A percentile compares a stretch with the other conserved stretches of the same genome.
phyloP scores from a whole-genome alignment of 2,888 invertebrate genomes.

The Drepana falcataria region DNA sequence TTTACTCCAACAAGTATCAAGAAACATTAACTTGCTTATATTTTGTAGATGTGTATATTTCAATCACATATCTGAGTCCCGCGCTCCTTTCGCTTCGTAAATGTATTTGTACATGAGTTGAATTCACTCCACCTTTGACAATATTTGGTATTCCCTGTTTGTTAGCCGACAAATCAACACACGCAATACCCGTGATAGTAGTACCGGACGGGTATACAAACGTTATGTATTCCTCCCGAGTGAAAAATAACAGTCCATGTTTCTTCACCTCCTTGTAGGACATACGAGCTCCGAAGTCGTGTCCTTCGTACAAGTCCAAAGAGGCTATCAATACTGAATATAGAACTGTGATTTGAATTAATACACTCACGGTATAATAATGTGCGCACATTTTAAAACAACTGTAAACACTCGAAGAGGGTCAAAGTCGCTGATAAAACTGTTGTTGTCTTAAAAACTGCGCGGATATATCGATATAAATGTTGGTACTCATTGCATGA shows the following conservation, averaged over 20 bases:
- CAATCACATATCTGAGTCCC: constrained; percentile 29
- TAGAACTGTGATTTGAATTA: not conserved
- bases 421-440: constrained; percentile 24
- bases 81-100: constrained; percentile 35
- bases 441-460: constrained; percentile 19
- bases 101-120: constrained; percentile 24
- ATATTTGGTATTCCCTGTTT: constrained; percentile 28
- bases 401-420: constrained; percentile 12
- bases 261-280: constrained; percentile 42
- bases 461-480: constrained; percentile 3
- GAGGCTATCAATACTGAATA: not conserved
- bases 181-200: constrained; percentile 39
- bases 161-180: constrained; percentile 30
- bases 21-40: not conserved
- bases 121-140: constrained; percentile 30
- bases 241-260: constrained; percentile 38
- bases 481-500: too few species aligned
- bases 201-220: constrained; percentile 36
- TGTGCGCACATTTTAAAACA: constrained; percentile 5
- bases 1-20: too few species aligned
- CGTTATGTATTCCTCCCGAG: constrained; percentile 22
- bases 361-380: not conserved
- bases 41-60: constrained; percentile 23
- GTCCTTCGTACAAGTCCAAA: constrained; percentile 21
- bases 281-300: constrained; percentile 40